A percentile compares a stretch with the other conserved stretches of the same genome.
Evolutionary conservation across 2,888 invertebrate species (phyloP).

Genomic region (Gastracanthus pulcherrimus): DNA sequence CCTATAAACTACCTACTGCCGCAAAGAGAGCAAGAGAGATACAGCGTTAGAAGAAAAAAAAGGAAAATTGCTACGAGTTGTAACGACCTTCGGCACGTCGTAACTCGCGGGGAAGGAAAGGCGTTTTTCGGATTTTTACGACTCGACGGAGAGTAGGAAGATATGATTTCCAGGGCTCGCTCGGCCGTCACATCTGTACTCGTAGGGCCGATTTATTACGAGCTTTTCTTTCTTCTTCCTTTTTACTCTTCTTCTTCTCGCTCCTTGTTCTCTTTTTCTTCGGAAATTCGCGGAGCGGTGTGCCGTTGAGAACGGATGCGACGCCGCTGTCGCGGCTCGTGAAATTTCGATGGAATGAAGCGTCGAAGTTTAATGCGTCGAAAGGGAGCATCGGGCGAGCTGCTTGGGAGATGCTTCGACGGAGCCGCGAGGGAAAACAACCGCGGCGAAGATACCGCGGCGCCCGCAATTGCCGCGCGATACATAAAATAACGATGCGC

Average conservation of each 20-base stretch:
- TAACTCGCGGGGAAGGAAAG: slow-evolving; percentile 18
- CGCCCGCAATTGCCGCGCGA: no score
- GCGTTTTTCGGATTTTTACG: slow-evolving; percentile 23
- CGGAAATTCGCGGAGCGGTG: not conserved
- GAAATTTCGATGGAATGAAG: not conserved
- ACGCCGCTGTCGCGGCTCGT: not conserved
- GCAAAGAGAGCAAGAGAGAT: not conserved
- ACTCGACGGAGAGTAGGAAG: not conserved
- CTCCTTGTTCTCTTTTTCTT: not conserved
- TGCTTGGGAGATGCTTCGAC: not conserved
- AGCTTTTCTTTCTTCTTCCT: not conserved
- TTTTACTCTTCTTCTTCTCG: not conserved
- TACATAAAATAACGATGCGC: not conserved
- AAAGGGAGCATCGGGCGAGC: no score
- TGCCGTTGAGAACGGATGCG: not conserved
- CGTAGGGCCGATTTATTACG: slow-evolving; percentile 11
- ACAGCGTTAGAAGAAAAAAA: not conserved
- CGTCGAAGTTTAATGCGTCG: not conserved
- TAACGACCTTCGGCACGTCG: slow-evolving; percentile 45
- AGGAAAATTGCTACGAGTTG: not conserved
- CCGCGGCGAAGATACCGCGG: not conserved
- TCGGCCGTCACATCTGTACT: not conserved
- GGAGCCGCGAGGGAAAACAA: not conserved
- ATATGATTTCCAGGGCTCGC: slow-evolving; percentile 15
- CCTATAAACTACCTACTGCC: slow-evolving; percentile 28